phyloP scores from a whole-genome alignment of 2,888 invertebrate species.

The Scaptodrosophila latifasciaeformis region DNA sequence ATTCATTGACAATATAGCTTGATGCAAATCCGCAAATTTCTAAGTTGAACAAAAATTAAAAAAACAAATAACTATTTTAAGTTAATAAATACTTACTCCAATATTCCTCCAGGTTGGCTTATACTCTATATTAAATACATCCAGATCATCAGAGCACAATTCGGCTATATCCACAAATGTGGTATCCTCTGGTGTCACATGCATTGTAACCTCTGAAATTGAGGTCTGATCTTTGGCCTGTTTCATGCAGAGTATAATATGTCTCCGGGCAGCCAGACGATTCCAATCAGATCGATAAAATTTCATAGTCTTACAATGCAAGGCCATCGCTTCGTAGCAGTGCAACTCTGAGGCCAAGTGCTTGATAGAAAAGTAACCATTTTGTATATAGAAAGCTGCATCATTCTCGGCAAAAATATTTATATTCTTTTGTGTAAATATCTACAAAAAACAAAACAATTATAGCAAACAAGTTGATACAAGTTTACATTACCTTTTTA shows the following conservation, averaged over 20 bases:
- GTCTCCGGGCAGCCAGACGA: conserved; percentile 64
- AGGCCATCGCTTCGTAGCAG: conserved; percentile 63
- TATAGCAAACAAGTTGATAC: not conserved
- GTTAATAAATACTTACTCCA: conserved; percentile 43
- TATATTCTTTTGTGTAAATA: conserved; percentile 52
- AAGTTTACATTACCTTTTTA: conserved; percentile 46
- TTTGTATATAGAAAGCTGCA: conserved; percentile 66
- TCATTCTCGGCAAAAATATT: conserved; percentile 72
- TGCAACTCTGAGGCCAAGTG: conserved; percentile 66
- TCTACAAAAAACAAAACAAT: conserved; percentile 29
- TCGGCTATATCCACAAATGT: conserved; percentile 68
- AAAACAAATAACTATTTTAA: not conserved
- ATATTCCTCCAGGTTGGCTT: conserved; percentile 68
- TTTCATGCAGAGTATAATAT: conserved; percentile 58
- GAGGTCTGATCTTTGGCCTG: conserved; percentile 42
- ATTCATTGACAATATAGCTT: conserved; percentile 58
- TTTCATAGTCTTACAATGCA: conserved; percentile 60
- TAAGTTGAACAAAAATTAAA: conserved; percentile 4
- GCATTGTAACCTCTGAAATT: conserved; percentile 48
- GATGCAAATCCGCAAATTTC: conserved; percentile 68
- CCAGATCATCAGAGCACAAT: conserved; percentile 57
- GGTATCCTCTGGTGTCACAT: conserved; percentile 63
- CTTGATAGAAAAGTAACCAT: conserved; percentile 67
- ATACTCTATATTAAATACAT: conserved; percentile 56
- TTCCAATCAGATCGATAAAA: conserved; percentile 69